These are phyloP conservation scores for Grus americana DNA, from an alignment of 2,113 vertebrate species.

Conservation along the genomic window DNA sequence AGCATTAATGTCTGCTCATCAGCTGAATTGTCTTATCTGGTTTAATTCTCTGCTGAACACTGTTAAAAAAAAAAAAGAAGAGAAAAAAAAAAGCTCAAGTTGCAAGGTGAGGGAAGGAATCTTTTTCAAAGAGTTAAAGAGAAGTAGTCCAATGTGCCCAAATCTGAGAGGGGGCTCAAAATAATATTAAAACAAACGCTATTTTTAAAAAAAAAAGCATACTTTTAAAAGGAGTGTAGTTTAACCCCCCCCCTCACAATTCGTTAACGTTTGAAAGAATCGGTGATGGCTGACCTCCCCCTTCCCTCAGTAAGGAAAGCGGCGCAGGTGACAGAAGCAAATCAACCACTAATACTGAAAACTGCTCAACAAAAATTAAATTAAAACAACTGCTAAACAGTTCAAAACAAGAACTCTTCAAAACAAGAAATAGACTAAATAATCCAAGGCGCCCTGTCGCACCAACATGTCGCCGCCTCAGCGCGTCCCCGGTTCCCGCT, in stretches of 20 bases:
- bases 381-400: neutral
- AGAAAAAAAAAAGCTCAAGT: neutral
- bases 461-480: neutral
- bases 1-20: neutral
- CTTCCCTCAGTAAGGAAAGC: neutral
- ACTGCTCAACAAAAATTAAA: neutral
- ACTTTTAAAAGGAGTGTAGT: neutral
- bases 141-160: neutral
- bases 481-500: neutral
- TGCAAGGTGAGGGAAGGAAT: neutral
- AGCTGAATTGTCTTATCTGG: neutral
- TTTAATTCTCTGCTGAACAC: neutral
- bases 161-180: neutral
- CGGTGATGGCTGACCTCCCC: neutral
- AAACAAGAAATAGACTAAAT: neutral
- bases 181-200: neutral
- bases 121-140: neutral
- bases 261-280: neutral
- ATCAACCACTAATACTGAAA: accelerated
- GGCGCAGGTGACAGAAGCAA: neutral
- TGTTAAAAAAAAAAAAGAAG: neutral
- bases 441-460: neutral
- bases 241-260: neutral
- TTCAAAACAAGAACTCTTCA: neutral
- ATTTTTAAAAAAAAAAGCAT: neutral